These are phyloP conservation scores for Litoditis marina DNA, from an alignment of 2,888 invertebrate genomes.

Conservation along the genomic window DNA sequence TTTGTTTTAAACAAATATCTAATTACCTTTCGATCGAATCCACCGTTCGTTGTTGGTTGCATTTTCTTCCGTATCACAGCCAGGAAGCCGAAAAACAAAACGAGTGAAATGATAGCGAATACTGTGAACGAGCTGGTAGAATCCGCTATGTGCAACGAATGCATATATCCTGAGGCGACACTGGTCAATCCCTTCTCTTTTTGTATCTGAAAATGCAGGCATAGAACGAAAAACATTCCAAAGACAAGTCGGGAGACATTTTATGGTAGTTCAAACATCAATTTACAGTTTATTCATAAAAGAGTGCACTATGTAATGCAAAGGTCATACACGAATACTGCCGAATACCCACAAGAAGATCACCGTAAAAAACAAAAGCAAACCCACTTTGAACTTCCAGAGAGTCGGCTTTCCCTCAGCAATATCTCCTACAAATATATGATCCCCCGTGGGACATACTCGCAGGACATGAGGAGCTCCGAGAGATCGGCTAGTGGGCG, in stretches of 20 bases:
- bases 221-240: not conserved
- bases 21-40: slow-evolving; percentile 27
- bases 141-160: not conserved
- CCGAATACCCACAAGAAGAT: too few species aligned
- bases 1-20: not conserved
- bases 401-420: slow-evolving; percentile 67
- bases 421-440: slow-evolving; percentile 78
- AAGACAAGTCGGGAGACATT: not conserved
- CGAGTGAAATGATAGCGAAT: not conserved
- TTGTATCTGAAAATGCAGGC: slow-evolving; percentile 23
- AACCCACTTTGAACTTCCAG: slow-evolving; percentile 54
- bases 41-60: not conserved
- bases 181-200: slow-evolving; percentile 16
- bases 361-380: too few species aligned
- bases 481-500: slow-evolving; percentile 63
- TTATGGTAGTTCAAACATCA: too few species aligned
- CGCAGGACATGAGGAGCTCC: slow-evolving; percentile 77
- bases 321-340: too few species aligned
- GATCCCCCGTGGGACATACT: slow-evolving; percentile 69
- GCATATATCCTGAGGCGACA: too few species aligned
- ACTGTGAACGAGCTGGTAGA: not conserved
- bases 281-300: too few species aligned
- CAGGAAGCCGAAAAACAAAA: not conserved
- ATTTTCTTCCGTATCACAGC: slow-evolving; percentile 1
- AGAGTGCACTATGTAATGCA: too few species aligned